These are phyloP conservation scores for Aricia agestis DNA, from an alignment of 1,140 invertebrate genomes.

Conservation along the genomic window DNA sequence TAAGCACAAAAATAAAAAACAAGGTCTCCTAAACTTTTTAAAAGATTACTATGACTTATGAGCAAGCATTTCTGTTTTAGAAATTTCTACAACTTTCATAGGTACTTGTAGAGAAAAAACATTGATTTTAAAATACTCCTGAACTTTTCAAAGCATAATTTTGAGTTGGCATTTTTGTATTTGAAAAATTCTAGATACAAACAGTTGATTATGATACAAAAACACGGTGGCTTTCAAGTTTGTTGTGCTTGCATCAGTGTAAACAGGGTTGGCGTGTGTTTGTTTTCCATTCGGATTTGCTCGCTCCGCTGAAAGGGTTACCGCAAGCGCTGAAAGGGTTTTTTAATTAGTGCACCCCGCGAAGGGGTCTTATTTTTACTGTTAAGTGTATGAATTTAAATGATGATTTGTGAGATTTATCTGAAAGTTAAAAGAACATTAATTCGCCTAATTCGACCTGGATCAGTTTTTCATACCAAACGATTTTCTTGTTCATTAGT, in stretches of 20 bases:
- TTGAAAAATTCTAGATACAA: not conserved
- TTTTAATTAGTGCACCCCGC: slow-evolving; percentile 6
- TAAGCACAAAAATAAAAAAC: too few species aligned
- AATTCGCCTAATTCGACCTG: too few species aligned
- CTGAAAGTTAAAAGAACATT: too few species aligned
- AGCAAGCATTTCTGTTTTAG: too few species aligned
- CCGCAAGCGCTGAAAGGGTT: slow-evolving; percentile 2
- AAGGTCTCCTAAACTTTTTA: too few species aligned
- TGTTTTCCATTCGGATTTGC: slow-evolving; percentile 37
- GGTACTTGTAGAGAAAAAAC: too few species aligned
- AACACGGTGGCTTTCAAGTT: slow-evolving; percentile 29
- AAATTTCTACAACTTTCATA: too few species aligned
- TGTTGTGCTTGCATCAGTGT: slow-evolving; percentile 29
- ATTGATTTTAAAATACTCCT: too few species aligned
- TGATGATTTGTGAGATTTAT: not conserved
- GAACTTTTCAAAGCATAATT: not conserved
- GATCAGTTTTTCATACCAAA: too few species aligned
- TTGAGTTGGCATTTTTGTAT: not conserved
- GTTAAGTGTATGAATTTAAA: slow-evolving; percentile 12
- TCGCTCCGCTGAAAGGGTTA: slow-evolving; percentile 30
- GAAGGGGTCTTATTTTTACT: slow-evolving; percentile 2
- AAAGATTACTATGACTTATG: too few species aligned
- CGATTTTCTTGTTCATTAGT: too few species aligned
- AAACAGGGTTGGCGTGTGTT: slow-evolving; percentile 26
- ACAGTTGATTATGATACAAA: slow-evolving; percentile 26